Evolutionary conservation across 2,888 invertebrate genomes (phyloP).

Genomic region (Lepetodrilus schrolli): DNA sequence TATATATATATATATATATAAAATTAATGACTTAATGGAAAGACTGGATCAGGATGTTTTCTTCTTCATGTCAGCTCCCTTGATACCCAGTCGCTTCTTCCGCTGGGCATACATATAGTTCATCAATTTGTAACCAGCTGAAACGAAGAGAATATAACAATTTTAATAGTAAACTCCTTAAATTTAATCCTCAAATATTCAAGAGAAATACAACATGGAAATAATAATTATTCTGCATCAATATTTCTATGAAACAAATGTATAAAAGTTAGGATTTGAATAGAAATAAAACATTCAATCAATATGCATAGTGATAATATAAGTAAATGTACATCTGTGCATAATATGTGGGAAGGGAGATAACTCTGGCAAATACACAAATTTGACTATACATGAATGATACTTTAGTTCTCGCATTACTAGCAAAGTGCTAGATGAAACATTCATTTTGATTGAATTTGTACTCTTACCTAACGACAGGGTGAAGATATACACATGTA

Average conservation of each 20-base stretch:
- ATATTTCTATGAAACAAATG: too few relatives aligned
- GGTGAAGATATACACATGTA: constrained; percentile 85
- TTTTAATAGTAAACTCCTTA: neutral
- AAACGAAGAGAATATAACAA: constrained; percentile 51
- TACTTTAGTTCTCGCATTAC: neutral
- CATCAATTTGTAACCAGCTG: constrained; percentile 85
- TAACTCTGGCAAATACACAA: neutral
- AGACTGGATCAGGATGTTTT: too few relatives aligned
- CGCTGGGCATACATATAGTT: constrained; percentile 88
- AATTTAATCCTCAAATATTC: neutral
- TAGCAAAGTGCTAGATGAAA: too few relatives aligned
- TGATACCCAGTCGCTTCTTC: constrained; percentile 75
- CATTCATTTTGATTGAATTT: neutral
- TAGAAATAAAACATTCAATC: neutral
- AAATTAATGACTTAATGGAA: too few relatives aligned
- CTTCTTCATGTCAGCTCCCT: too few relatives aligned
- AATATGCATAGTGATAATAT: neutral
- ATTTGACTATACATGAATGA: neutral
- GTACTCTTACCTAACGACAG: constrained; percentile 82
- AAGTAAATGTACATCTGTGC: too few relatives aligned
- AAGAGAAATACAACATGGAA: neutral
- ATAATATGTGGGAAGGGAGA: neutral
- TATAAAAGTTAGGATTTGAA: neutral
- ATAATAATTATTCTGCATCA: too few relatives aligned
- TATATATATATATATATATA: too few relatives aligned